phyloP scores from a whole-genome alignment of 2,888 invertebrate species.

The Fragum fragum region DNA sequence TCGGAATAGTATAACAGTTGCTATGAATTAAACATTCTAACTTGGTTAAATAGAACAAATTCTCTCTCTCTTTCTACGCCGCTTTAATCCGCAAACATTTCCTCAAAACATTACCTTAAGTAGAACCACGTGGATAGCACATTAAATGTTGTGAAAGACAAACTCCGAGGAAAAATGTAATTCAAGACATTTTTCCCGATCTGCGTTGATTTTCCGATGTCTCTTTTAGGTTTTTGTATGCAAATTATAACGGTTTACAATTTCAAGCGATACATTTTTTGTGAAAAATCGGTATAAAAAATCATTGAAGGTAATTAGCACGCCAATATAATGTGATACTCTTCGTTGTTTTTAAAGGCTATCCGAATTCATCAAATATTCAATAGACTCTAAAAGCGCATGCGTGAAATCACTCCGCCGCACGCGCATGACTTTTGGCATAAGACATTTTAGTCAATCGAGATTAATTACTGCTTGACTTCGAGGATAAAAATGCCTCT shows the following conservation, averaged over 20 bases:
- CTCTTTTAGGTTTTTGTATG: slow-evolving; percentile 12
- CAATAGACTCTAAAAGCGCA: slow-evolving; percentile 3
- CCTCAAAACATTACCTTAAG: slow-evolving; percentile 4
- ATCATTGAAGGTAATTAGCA: slow-evolving; percentile 16
- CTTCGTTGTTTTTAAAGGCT: slow-evolving; percentile 17
- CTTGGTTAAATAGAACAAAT: too few species aligned
- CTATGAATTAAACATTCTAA: too few species aligned
- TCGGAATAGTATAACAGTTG: too few species aligned
- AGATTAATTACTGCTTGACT: slow-evolving; percentile 13
- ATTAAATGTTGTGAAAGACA: background rate
- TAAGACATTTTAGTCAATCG: slow-evolving; percentile 27
- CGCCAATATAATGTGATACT: slow-evolving; percentile 5
- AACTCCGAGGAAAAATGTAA: background rate
- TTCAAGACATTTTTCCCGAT: background rate
- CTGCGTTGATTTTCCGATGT: background rate
- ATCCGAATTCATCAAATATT: slow-evolving; percentile 20
- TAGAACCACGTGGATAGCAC: background rate
- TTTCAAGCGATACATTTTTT: slow-evolving; percentile 23
- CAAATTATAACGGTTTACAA: slow-evolving; percentile 24
- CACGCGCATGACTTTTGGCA: slow-evolving; percentile 32
- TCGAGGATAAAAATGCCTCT: background rate
- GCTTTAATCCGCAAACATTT: background rate
- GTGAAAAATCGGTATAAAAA: slow-evolving; percentile 10
- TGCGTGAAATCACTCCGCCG: slow-evolving; percentile 26
- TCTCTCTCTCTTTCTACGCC: too few species aligned